These are phyloP conservation scores for Chanos chanos DNA, from an alignment of 2,797 vertebrate species.

Conservation along the genomic window DNA sequence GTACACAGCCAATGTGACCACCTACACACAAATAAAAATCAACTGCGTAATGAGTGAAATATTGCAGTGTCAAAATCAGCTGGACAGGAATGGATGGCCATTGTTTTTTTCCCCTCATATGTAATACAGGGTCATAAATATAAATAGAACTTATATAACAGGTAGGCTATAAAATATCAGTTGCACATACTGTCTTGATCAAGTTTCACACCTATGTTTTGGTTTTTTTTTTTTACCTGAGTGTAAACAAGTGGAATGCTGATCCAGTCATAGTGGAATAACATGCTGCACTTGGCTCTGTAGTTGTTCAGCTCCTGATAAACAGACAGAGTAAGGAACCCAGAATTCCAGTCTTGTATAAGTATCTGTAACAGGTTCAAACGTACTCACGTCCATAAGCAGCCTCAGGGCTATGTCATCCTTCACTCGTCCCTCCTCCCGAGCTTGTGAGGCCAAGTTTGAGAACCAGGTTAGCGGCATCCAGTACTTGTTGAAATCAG, in stretches of 20 bases:
- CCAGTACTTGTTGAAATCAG: conserved; percentile 93
- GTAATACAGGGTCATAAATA: no score
- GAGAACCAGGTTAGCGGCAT: conserved; percentile 89
- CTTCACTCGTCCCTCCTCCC: conserved; percentile 75
- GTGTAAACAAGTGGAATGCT: conserved; percentile 89
- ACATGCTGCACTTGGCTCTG: conserved; percentile 81
- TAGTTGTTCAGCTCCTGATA: conserved; percentile 87
- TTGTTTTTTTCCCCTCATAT: no score
- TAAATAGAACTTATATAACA: no score
- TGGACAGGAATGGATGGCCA: no score
- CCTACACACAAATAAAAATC: conserved; percentile 59
- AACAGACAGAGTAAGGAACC: no score
- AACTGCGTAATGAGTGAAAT: background rate
- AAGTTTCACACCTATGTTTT: no score
- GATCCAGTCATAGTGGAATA: conserved; percentile 92
- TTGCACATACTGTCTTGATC: no score
- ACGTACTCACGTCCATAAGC: conserved; percentile 79
- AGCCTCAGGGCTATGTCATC: conserved; percentile 82
- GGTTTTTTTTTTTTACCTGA: conserved; percentile 66
- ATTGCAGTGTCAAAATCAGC: background rate
- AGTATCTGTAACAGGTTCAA: background rate
- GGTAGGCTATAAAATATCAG: no score
- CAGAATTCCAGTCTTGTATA: no score
- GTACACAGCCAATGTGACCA: conserved; percentile 85
- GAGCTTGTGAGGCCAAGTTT: conserved; percentile 79